Evolutionary conservation across 2,113 vertebrate species (phyloP).

Genomic region (Trogon surrucura): DNA sequence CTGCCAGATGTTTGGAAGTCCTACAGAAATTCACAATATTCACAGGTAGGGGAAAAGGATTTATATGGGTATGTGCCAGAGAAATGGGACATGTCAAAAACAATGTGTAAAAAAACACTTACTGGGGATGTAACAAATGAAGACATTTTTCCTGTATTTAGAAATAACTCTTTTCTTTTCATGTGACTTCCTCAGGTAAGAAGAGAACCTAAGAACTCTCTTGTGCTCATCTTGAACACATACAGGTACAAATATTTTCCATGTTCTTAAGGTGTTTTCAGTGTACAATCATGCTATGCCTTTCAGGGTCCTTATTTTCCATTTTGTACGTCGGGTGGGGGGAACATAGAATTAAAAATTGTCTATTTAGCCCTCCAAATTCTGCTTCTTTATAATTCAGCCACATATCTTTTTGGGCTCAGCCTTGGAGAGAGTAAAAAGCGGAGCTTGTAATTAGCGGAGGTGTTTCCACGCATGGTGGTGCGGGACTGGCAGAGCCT

Average conservation of each 20-base stretch:
- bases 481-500: neutral
- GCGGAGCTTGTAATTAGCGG: neutral
- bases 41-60: neutral
- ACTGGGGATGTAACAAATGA: neutral
- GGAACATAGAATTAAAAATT: neutral
- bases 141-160: neutral
- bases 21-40: neutral
- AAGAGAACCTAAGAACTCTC: neutral
- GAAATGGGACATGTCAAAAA: neutral
- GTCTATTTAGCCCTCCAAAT: neutral
- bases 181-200: neutral
- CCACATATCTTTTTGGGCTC: neutral
- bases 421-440: neutral
- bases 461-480: neutral
- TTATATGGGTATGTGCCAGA: neutral
- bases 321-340: neutral
- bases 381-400: neutral
- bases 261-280: neutral
- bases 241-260: neutral
- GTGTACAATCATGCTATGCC: neutral
- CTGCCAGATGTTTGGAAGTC: neutral
- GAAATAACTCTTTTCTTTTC: neutral
- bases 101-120: neutral
- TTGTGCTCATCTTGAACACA: neutral
- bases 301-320: neutral